Conservation (phyloP, 1,140 invertebrate species). For the Watersipora subatra region DNA sequence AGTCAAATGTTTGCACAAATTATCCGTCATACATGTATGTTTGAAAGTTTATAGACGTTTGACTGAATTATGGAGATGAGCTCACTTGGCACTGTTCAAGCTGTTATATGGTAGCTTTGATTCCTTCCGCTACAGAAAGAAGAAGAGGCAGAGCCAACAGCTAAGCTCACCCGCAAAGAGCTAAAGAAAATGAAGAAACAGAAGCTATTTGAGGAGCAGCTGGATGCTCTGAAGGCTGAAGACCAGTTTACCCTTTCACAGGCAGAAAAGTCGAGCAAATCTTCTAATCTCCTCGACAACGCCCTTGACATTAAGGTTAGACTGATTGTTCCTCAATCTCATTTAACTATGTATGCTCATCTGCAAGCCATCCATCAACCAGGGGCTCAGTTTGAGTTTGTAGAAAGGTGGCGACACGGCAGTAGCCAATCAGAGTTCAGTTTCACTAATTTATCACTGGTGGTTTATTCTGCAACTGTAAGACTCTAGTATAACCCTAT, state of each 20-base stretch:
- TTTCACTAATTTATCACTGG: neutral
- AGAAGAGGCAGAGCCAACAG: too few species aligned
- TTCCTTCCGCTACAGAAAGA: too few species aligned
- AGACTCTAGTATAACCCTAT: neutral
- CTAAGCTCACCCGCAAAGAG: constrained; percentile 75
- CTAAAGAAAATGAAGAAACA: constrained; percentile 82
- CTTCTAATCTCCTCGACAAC: constrained; percentile 72
- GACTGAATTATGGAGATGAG: too few species aligned
- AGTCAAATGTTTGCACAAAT: too few species aligned
- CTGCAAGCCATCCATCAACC: neutral
- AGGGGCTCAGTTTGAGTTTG: neutral
- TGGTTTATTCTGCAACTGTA: too few species aligned
- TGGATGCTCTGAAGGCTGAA: constrained; percentile 63
- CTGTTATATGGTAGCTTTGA: too few species aligned
- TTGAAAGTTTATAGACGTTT: too few species aligned
- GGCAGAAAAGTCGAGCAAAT: constrained; percentile 68
- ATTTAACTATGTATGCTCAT: neutral
- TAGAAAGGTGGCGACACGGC: too few species aligned
- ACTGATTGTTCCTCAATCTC: too few species aligned
- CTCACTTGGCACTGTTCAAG: too few species aligned
- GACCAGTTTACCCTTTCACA: constrained; percentile 88
- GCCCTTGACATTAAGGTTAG: constrained; percentile 81
- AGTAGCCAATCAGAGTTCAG: neutral
- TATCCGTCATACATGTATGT: too few species aligned
- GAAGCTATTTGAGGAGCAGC: constrained; percentile 73